Evolutionary conservation across 2,113 vertebrate genomes (phyloP).

Genomic region (Orientallactaga bullata): DNA sequence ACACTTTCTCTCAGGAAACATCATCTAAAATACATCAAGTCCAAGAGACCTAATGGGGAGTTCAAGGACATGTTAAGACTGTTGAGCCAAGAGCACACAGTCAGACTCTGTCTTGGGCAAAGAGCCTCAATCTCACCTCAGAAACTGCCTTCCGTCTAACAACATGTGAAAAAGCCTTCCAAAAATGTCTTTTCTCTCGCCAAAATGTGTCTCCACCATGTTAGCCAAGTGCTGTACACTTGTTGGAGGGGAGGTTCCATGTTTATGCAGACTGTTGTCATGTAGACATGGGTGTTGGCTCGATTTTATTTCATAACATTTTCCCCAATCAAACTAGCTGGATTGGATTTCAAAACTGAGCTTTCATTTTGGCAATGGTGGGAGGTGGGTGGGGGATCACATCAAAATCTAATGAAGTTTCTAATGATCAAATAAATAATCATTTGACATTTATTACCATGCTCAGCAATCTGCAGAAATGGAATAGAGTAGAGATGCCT

Average conservation of each 20-base stretch:
- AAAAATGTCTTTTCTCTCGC: constrained; percentile 45
- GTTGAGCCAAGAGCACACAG: constrained; percentile 53
- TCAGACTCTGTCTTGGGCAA: constrained; percentile 60
- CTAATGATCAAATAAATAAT: constrained; percentile 80
- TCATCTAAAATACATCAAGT: constrained; percentile 63
- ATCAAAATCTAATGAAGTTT: constrained; percentile 79
- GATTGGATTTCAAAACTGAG: constrained; percentile 69
- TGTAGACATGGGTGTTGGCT: constrained; percentile 60
- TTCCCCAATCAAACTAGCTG: constrained; percentile 50
- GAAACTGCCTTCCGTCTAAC: constrained; percentile 55
- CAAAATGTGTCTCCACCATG: constrained; percentile 27
- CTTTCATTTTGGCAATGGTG: constrained; percentile 57
- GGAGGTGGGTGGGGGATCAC: constrained; percentile 20
- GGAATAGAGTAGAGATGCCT: constrained; percentile 64
- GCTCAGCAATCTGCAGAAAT: constrained; percentile 74
- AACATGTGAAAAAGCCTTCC: constrained; percentile 55
- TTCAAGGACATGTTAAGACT: constrained; percentile 62
- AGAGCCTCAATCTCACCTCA: constrained; percentile 64
- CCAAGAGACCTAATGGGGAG: constrained; percentile 62
- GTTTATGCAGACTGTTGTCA: constrained; percentile 75
- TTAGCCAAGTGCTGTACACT: constrained; percentile 36
- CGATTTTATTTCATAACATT: constrained; percentile 74
- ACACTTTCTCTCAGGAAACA: constrained; percentile 63
- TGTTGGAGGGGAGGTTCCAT: constrained; percentile 47
- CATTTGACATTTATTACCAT: constrained; percentile 64